phyloP scores from a whole-genome alignment of 2,888 invertebrate genomes.

The Parapristionchus giblindavisi region DNA sequence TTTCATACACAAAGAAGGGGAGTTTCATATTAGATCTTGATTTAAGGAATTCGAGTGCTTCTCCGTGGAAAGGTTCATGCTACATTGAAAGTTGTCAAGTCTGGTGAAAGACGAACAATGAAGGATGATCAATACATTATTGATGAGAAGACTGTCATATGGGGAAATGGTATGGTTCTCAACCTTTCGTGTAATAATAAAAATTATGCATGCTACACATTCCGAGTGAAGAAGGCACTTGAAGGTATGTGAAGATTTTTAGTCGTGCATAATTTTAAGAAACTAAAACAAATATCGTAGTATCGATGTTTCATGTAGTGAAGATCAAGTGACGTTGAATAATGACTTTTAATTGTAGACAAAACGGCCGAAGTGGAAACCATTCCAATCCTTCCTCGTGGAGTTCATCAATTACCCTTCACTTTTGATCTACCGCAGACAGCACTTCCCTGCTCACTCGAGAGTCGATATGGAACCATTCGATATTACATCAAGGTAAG shows the following conservation, averaged over 20 bases:
- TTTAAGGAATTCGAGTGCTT: constrained; percentile 76
- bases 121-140: constrained; percentile 83
- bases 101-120: constrained; percentile 80
- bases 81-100: constrained; percentile 81
- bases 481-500: constrained; percentile 78
- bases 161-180: constrained; percentile 78
- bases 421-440: constrained; percentile 81
- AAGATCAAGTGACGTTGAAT: not conserved
- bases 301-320: too few species aligned
- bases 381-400: constrained; percentile 77
- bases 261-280: not conserved
- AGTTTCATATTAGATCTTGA: not conserved
- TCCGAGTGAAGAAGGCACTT: too few species aligned
- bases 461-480: constrained; percentile 80
- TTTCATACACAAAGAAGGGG: not conserved
- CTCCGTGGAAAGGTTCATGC: constrained; percentile 81
- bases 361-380: constrained; percentile 57
- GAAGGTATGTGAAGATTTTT: constrained; percentile 78
- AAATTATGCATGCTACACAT: too few species aligned
- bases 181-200: too few species aligned
- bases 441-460: constrained; percentile 80
- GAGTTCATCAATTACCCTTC: constrained; percentile 79
- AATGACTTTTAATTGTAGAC: constrained; percentile 46
- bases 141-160: constrained; percentile 79
- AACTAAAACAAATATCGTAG: not conserved